A percentile compares a stretch with the other conserved stretches of the same genome.
These are phyloP conservation scores for Syrrhaptes paradoxus DNA, from an alignment of 2,113 vertebrate genomes.

Conservation along the genomic window DNA sequence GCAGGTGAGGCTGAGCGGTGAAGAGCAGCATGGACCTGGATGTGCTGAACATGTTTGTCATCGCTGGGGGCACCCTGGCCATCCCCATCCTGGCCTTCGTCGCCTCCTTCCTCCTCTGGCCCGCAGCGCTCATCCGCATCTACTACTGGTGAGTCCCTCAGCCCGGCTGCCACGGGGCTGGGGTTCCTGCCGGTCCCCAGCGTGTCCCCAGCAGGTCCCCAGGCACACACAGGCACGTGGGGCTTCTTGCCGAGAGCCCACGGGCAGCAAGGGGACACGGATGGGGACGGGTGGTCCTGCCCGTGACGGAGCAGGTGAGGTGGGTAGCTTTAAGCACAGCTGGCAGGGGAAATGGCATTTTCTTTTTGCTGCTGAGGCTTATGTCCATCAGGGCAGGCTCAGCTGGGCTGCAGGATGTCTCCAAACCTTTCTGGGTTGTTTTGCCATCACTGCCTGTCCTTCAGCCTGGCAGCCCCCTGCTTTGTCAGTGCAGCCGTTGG, in stretches of 20 bases:
- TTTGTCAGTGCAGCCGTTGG: neutral
- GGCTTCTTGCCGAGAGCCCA: neutral
- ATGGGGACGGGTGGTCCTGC: neutral
- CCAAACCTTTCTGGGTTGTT: neutral
- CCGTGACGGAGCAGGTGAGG: neutral
- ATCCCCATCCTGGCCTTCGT: constrained; percentile 87
- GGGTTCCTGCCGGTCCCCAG: neutral
- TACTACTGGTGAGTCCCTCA: constrained; percentile 88
- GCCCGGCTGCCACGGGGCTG: fast-evolving
- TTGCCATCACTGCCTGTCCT: fast-evolving
- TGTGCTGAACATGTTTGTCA: constrained; percentile 86
- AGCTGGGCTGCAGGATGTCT: neutral
- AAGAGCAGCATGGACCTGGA: constrained; percentile 84
- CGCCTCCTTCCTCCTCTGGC: constrained; percentile 86
- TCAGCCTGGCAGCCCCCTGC: neutral
- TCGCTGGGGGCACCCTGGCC: constrained; percentile 83
- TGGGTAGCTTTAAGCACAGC: neutral
- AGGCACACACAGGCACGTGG: neutral
- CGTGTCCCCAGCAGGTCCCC: too few species aligned
- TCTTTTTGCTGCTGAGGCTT: neutral
- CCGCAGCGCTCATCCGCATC: constrained; percentile 83
- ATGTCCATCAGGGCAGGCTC: neutral
- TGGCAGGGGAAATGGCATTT: neutral
- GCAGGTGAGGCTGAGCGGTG: neutral
- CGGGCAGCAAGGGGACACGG: neutral